A percentile compares a stretch with the other conserved stretches of the same genome.
These are phyloP conservation scores for Carassius gibelio DNA, from an alignment of 2,113 vertebrate genomes.

Conservation along the genomic window DNA sequence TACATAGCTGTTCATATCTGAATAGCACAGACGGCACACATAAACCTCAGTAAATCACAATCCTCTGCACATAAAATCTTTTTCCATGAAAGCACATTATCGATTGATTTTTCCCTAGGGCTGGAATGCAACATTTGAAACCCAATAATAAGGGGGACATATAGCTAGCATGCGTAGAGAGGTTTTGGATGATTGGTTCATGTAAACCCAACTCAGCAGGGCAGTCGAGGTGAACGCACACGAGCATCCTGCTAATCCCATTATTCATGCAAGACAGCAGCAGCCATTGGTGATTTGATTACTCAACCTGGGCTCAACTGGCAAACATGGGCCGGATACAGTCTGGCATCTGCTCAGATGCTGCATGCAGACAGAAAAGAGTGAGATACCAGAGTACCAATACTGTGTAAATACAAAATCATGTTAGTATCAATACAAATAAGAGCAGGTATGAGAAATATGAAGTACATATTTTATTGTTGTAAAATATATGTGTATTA, in stretches of 20 bases:
- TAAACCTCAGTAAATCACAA: neutral
- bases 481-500: neutral
- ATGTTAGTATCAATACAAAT: neutral
- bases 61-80: slow-evolving; percentile 17
- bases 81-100: slow-evolving; percentile 16
- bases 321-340: slow-evolving; percentile 24
- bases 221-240: slow-evolving; percentile 24
- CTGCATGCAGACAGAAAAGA: slow-evolving; percentile 1
- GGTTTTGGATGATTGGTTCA: neutral
- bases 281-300: slow-evolving; percentile 28
- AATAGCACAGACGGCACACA: neutral
- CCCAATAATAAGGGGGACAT: slow-evolving; percentile 7
- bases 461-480: neutral
- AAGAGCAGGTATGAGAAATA: neutral
- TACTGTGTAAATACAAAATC: neutral
- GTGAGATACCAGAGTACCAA: neutral
- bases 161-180: neutral
- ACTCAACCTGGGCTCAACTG: slow-evolving; percentile 17
- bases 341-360: neutral
- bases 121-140: slow-evolving; percentile 26
- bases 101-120: neutral
- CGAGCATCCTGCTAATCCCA: neutral
- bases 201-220: neutral
- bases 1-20: slow-evolving; percentile 16
- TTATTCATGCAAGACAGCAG: slow-evolving; percentile 26